Evolutionary conservation across 2,113 vertebrate genomes (phyloP).

Genomic region (Onychostoma macrolepis): DNA sequence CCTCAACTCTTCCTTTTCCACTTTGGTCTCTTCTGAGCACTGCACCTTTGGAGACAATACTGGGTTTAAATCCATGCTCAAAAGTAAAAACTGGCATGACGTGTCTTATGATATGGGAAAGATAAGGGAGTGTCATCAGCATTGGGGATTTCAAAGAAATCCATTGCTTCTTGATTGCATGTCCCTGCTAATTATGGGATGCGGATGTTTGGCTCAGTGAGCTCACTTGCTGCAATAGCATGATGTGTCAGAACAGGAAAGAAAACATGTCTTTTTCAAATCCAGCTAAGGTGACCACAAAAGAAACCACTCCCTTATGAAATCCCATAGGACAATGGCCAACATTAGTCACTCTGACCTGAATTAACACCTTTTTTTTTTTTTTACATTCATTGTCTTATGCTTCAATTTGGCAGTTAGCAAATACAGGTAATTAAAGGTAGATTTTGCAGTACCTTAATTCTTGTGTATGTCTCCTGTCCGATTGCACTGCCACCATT

Average conservation of each 20-base stretch:
- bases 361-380: conserved; percentile 26
- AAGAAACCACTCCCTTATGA: conserved; percentile 42
- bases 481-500: conserved; percentile 72
- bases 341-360: conserved; percentile 42
- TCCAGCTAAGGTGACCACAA: conserved; percentile 45
- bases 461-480: conserved; percentile 66
- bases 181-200: conserved; percentile 23
- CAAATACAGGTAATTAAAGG: neutral
- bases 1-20: conserved; percentile 78
- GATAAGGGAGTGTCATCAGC: neutral
- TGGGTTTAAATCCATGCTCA: neutral
- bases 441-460: conserved; percentile 67
- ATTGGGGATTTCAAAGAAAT: conserved; percentile 1
- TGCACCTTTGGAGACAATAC: conserved; percentile 47
- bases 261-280: conserved; percentile 36
- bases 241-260: conserved; percentile 45
- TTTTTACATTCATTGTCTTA: neutral
- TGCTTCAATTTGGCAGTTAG: neutral
- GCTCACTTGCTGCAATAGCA: conserved; percentile 22
- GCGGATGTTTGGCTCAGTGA: conserved; percentile 36
- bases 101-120: neutral
- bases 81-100: neutral
- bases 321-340: conserved; percentile 46
- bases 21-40: conserved; percentile 52
- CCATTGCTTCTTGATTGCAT: neutral